These are phyloP conservation scores for Serrognathus titanus DNA, from an alignment of 2,888 invertebrate genomes.

Conservation along the genomic window DNA sequence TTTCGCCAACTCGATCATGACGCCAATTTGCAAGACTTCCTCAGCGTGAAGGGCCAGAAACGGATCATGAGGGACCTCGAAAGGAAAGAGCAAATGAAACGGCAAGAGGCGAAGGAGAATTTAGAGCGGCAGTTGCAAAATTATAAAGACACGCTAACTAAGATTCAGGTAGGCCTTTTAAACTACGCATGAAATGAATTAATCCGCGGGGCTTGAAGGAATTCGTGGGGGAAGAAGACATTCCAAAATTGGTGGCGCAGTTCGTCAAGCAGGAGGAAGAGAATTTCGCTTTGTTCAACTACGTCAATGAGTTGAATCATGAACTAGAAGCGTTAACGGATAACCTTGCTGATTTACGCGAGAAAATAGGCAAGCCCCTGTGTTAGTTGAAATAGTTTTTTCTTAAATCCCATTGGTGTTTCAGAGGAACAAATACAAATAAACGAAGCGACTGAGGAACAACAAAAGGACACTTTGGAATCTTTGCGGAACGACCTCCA, in stretches of 20 bases:
- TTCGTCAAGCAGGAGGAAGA: slow-evolving; percentile 85
- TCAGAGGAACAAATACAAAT: slow-evolving; percentile 59
- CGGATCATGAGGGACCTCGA: slow-evolving; percentile 70
- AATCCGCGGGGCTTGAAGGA: slow-evolving; percentile 42
- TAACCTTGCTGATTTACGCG: slow-evolving; percentile 60
- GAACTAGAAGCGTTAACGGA: slow-evolving; percentile 74
- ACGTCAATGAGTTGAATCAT: slow-evolving; percentile 84
- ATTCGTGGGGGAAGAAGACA: slow-evolving; percentile 61
- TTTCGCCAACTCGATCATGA: slow-evolving; percentile 83
- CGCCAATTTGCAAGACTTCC: slow-evolving; percentile 77
- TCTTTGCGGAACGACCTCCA: slow-evolving; percentile 53
- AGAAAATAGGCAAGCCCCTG: slow-evolving; percentile 57
- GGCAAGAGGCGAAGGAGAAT: slow-evolving; percentile 62
- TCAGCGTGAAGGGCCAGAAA: slow-evolving; percentile 80
- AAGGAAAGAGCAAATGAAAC: slow-evolving; percentile 69
- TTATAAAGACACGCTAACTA: slow-evolving; percentile 71
- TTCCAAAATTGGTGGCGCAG: slow-evolving; percentile 67
- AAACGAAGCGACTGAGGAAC: slow-evolving; percentile 55
- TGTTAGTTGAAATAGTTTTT: not conserved
- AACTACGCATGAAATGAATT: not conserved
- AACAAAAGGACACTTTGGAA: slow-evolving; percentile 61
- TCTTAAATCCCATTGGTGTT: slow-evolving; percentile 14
- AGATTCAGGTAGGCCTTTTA: slow-evolving; percentile 49
- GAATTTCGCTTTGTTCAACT: slow-evolving; percentile 89
- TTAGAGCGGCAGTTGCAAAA: slow-evolving; percentile 68